These are phyloP conservation scores for Diadema setosum DNA, from an alignment of 35 echinoderm and acorn worm genomes.

Conservation along the genomic window DNA sequence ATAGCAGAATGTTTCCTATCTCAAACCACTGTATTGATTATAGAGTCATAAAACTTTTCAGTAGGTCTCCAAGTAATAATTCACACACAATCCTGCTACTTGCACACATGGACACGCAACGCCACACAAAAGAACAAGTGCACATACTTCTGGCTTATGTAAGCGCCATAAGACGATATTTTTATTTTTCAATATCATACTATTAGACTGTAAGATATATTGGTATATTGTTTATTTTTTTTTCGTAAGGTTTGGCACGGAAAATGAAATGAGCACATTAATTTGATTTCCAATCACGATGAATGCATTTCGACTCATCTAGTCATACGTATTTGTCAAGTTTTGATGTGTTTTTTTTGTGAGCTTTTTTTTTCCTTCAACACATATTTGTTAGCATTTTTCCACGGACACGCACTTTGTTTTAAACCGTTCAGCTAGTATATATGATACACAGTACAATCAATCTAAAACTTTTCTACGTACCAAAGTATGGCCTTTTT, in stretches of 20 bases:
- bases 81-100: no score
- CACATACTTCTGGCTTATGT: not conserved
- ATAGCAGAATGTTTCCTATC: no score
- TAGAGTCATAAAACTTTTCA: no score
- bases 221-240: conserved; percentile 1
- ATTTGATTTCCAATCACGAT: not conserved
- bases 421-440: not conserved
- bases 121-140: not conserved
- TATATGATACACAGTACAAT: conserved; percentile 19
- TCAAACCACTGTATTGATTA: no score
- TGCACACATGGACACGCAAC: no score
- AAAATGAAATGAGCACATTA: conserved; percentile 17
- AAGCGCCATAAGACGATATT: conserved; percentile 20
- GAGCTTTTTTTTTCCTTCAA: no score
- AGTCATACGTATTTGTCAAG: not conserved
- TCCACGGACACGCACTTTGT: conserved; percentile 14
- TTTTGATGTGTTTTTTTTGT: not conserved
- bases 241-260: not conserved
- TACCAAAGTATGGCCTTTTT: not conserved
- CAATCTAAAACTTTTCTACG: conserved; percentile 6
- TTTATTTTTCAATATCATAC: conserved; percentile 23
- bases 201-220: conserved; percentile 12
- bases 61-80: no score
- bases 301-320: not conserved
- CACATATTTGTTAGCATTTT: not conserved